Conservation (phyloP, 2,888 invertebrate species). For the Pachliopta kotzebuea region DNA sequence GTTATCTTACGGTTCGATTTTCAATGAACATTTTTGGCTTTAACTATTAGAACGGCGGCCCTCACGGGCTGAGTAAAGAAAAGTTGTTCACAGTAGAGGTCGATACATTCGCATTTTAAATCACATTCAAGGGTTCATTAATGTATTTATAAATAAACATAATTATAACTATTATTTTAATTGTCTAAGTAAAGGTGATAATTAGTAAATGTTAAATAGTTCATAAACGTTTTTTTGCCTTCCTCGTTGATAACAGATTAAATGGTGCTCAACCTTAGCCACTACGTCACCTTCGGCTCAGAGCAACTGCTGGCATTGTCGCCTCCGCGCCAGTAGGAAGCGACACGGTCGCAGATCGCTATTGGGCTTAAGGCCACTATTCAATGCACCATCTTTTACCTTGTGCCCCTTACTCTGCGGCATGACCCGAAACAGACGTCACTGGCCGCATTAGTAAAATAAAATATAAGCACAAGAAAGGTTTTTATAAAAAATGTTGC, state of each 20-base stretch:
- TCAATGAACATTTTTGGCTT: constrained; percentile 25
- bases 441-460: constrained; percentile 38
- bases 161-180: neutral
- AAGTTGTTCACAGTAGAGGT: constrained; percentile 58
- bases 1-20: constrained; percentile 7
- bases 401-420: constrained; percentile 74
- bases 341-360: constrained; percentile 72
- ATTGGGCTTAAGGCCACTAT: constrained; percentile 79
- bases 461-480: constrained; percentile 25
- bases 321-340: constrained; percentile 78
- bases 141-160: constrained; percentile 28
- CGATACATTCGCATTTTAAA: constrained; percentile 48
- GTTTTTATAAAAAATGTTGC: neutral
- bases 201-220: neutral
- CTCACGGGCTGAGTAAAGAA: constrained; percentile 47
- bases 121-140: constrained; percentile 48
- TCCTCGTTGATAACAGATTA: constrained; percentile 31
- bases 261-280: constrained; percentile 65
- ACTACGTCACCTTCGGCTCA: constrained; percentile 69
- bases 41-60: constrained; percentile 49
- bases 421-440: constrained; percentile 67
- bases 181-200: neutral
- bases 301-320: constrained; percentile 70
- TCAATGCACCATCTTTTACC: constrained; percentile 81
- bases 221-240: neutral